These are phyloP conservation scores for Periophthalmus magnuspinnatus DNA, from an alignment of 2,797 vertebrate genomes.

Conservation along the genomic window DNA sequence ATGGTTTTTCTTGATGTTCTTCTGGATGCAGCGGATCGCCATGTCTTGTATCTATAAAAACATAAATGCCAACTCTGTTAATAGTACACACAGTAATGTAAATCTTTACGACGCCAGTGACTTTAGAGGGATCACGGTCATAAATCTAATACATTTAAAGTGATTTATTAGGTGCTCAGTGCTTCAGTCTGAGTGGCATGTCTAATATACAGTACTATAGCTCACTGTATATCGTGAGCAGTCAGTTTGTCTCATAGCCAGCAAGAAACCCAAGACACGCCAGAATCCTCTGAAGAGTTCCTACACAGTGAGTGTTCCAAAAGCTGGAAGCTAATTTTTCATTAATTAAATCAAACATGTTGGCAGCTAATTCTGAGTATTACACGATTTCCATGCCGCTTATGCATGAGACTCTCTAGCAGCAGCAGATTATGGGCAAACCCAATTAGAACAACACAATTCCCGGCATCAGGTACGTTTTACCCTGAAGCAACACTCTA, in stretches of 20 bases:
- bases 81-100: background rate
- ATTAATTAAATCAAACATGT: constrained; percentile 81
- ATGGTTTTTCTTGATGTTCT: constrained; percentile 86
- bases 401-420: constrained; percentile 68
- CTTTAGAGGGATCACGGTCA: background rate
- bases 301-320: constrained; percentile 58
- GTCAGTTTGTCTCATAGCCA: constrained; percentile 55
- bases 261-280: constrained; percentile 79
- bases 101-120: background rate
- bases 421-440: constrained; percentile 74
- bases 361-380: constrained; percentile 76
- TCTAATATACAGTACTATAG: constrained; percentile 17
- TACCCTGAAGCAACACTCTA: constrained; percentile 72
- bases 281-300: constrained; percentile 64
- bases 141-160: background rate
- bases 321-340: constrained; percentile 71
- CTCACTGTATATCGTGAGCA: constrained; percentile 26
- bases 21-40: constrained; percentile 88
- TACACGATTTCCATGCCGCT: constrained; percentile 74
- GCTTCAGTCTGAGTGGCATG: constrained; percentile 15
- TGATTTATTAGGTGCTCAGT: background rate
- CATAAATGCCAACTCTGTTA: background rate
- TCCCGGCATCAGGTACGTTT: constrained; percentile 75
- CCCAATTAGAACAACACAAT: constrained; percentile 76
- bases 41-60: constrained; percentile 87